These are phyloP conservation scores for Cinclus mexicanus DNA, from an alignment of 2,113 vertebrate genomes.

Conservation along the genomic window DNA sequence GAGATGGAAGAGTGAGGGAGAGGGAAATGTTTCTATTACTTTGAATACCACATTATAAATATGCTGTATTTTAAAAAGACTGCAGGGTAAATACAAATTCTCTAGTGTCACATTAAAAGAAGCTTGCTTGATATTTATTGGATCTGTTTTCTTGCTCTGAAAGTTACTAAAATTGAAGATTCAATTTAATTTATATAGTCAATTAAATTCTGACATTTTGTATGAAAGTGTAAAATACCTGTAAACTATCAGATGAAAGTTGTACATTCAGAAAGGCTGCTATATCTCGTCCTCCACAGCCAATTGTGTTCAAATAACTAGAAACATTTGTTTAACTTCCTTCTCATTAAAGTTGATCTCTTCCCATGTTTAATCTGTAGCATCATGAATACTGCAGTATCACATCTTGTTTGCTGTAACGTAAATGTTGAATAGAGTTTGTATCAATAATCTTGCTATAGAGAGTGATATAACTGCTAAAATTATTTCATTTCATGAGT, in stretches of 20 bases:
- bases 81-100: neutral
- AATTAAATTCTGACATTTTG: neutral
- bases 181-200: conserved; percentile 9
- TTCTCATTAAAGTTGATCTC: neutral
- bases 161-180: conserved; percentile 25
- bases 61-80: neutral
- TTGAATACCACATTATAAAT: neutral
- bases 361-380: neutral
- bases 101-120: neutral
- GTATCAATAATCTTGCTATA: neutral
- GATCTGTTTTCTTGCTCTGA: neutral
- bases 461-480: neutral
- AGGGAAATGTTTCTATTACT: neutral
- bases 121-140: neutral
- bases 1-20: neutral
- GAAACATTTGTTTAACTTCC: neutral
- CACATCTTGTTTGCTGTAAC: neutral
- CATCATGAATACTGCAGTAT: neutral
- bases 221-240: neutral
- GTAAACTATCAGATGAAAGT: neutral
- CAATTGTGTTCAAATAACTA: neutral
- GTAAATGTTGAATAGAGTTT: neutral
- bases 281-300: neutral
- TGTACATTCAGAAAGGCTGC: neutral
- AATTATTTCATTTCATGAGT: neutral